Conservation (phyloP, 2,797 vertebrate species). For the Echiichthys vipera region DNA sequence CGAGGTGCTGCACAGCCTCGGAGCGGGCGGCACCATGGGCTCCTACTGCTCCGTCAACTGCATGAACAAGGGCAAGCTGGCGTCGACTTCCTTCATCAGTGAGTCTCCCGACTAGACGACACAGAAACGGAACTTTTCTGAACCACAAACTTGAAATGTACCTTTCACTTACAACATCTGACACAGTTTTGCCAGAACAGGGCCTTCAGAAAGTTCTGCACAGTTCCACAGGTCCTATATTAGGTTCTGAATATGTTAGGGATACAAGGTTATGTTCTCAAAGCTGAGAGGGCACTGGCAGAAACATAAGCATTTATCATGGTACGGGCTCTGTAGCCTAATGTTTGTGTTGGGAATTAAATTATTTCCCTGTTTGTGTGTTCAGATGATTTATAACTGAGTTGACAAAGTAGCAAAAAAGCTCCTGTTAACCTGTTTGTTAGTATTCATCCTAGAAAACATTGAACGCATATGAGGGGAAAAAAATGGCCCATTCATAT, state of each 20-base stretch:
- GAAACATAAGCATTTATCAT: not conserved
- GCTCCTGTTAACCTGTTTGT: slow-evolving; percentile 1
- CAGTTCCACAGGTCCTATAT: not conserved
- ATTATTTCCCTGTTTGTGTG: not conserved
- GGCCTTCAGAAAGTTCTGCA: not conserved
- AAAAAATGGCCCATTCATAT: too few species aligned
- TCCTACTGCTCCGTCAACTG: slow-evolving; percentile 96
- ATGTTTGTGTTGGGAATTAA: not conserved
- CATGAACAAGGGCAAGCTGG: slow-evolving; percentile 95
- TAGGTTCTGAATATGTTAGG: not conserved
- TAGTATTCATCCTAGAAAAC: not conserved
- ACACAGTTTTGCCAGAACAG: not conserved
- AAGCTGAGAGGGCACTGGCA: not conserved
- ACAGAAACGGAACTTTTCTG: not conserved
- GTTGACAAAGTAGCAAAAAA: not conserved
- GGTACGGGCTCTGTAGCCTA: not conserved
- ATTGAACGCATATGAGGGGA: not conserved
- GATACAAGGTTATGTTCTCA: not conserved
- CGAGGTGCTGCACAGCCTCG: slow-evolving; percentile 95
- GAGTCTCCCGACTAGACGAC: slow-evolving; percentile 51
- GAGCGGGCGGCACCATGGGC: slow-evolving; percentile 91
- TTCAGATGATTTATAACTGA: not conserved
- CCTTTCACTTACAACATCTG: not conserved
- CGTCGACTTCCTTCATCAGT: slow-evolving; percentile 84
- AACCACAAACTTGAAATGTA: not conserved